Evolutionary conservation across 2,113 vertebrate genomes (phyloP).

Genomic region (Calypte anna): DNA sequence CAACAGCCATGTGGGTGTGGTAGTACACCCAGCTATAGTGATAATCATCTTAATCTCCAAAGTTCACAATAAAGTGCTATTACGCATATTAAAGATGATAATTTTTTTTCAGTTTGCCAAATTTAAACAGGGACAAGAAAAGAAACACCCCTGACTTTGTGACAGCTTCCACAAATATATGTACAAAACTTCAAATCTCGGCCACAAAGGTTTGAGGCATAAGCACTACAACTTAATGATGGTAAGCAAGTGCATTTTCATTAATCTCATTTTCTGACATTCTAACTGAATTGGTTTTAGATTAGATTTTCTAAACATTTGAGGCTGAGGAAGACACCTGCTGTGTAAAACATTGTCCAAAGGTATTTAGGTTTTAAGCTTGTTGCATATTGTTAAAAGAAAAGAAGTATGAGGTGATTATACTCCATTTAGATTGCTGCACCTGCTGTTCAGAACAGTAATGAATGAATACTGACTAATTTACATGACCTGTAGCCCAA

Average conservation of each 20-base stretch:
- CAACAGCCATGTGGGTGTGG: neutral
- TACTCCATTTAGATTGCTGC: neutral
- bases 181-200: neutral
- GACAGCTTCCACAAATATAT: neutral
- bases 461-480: neutral
- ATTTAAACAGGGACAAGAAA: neutral
- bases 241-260: neutral
- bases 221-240: neutral
- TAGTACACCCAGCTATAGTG: neutral
- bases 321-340: neutral
- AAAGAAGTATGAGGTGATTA: neutral
- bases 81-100: neutral
- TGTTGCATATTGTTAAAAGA: neutral
- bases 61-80: neutral
- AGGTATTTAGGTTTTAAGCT: neutral
- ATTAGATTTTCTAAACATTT: neutral
- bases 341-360: neutral
- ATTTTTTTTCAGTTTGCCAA: neutral
- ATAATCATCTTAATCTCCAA: neutral
- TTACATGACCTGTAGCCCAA: neutral
- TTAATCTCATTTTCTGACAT: neutral
- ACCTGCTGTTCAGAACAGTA: neutral
- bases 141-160: neutral
- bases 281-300: neutral
- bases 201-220: neutral